Conservation (phyloP, 1,140 invertebrate species). For the Lordiphosa clarofinis region DNA sequence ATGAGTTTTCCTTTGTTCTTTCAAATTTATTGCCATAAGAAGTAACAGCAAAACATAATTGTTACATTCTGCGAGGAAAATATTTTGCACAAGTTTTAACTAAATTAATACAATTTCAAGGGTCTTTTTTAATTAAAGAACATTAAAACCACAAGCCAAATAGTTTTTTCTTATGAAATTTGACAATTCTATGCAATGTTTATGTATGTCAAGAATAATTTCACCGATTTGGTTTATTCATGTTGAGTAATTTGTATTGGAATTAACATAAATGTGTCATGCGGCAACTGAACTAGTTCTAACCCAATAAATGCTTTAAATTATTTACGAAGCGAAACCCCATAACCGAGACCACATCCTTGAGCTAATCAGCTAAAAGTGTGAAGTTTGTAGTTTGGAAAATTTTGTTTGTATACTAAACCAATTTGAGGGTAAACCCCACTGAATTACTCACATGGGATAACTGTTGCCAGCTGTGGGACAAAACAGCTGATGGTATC, state of each 20-base stretch:
- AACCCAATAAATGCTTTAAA: not conserved
- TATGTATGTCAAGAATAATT: conserved; percentile 2
- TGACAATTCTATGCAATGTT: not conserved
- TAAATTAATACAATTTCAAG: no score
- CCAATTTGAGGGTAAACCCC: conserved; percentile 9
- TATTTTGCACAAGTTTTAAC: no score
- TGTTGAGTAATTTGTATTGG: conserved; percentile 4
- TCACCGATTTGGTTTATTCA: not conserved
- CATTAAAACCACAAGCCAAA: no score
- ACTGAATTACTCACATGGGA: conserved; percentile 87
- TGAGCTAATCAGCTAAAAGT: conserved; percentile 12
- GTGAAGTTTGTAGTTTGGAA: conserved; percentile 17
- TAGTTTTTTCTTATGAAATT: no score
- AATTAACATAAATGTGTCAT: conserved; percentile 14
- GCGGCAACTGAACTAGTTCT: no score
- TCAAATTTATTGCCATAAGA: no score
- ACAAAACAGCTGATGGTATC: conserved; percentile 93
- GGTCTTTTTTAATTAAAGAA: no score
- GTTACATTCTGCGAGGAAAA: no score
- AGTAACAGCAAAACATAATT: no score
- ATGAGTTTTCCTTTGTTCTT: no score
- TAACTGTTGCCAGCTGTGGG: conserved; percentile 93
- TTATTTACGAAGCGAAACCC: not conserved
- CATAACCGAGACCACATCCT: not conserved
- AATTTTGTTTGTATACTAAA: conserved; percentile 8